A percentile compares a stretch with the other conserved stretches of the same genome.
Conservation (phyloP, 2,888 invertebrate genomes). For the Himalopsyche kuldschensis region DNA sequence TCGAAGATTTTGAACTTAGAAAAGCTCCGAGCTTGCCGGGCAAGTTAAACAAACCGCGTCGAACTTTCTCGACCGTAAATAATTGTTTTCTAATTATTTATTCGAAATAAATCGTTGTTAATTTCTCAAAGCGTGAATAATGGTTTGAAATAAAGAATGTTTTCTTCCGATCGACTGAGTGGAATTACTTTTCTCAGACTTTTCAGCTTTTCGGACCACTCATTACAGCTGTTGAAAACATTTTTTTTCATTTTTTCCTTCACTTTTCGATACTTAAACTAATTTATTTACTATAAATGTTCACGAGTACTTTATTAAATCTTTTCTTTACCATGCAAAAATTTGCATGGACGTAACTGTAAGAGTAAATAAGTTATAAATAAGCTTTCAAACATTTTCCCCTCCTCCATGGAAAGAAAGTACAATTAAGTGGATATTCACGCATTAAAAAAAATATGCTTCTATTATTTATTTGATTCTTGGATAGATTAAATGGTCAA, state of each 20-base stretch:
- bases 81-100: neutral
- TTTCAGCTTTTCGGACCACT: neutral
- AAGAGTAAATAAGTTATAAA: no score
- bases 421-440: no score
- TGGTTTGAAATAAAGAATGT: constrained; percentile 23
- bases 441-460: no score
- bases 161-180: constrained; percentile 26
- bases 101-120: neutral
- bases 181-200: constrained; percentile 13
- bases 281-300: no score
- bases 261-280: neutral
- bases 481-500: no score
- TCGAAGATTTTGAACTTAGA: neutral
- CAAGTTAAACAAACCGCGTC: neutral
- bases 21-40: neutral
- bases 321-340: no score
- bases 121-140: constrained; percentile 11
- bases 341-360: no score
- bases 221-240: neutral
- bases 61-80: constrained; percentile 1
- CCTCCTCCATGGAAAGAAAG: no score
- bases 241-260: neutral
- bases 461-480: no score
- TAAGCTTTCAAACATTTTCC: no score
- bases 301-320: no score